Evolutionary conservation across 2,888 invertebrate genomes (phyloP).

Genomic region (Sturmia bella): DNA sequence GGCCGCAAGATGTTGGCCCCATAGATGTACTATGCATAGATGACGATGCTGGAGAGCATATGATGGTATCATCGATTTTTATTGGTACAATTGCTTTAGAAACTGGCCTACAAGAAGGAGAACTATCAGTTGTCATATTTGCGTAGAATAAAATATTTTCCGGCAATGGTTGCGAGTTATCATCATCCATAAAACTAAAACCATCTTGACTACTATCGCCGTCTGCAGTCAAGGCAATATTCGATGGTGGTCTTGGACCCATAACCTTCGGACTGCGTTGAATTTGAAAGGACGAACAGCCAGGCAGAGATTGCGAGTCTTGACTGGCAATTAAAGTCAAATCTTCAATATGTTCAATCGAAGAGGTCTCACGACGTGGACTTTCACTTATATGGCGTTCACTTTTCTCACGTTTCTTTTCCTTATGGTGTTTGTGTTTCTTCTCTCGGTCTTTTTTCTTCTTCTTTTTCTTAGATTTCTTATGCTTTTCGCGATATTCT

Average conservation of each 20-base stretch:
- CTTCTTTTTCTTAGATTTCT: slow-evolving; percentile 90
- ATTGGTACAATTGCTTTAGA: slow-evolving; percentile 80
- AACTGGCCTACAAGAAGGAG: slow-evolving; percentile 80
- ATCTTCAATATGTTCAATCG: slow-evolving; percentile 63
- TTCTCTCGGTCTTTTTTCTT: slow-evolving; percentile 89
- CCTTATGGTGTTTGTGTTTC: slow-evolving; percentile 87
- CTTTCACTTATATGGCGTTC: slow-evolving; percentile 71
- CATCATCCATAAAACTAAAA: slow-evolving; percentile 84
- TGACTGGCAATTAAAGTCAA: slow-evolving; percentile 60
- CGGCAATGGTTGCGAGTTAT: slow-evolving; percentile 80
- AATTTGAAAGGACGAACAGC: slow-evolving; percentile 58
- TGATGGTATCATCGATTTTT: slow-evolving; percentile 76
- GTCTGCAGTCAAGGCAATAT: slow-evolving; percentile 76
- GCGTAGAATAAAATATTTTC: slow-evolving; percentile 80
- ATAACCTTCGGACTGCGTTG: slow-evolving; percentile 72
- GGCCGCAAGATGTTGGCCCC: slow-evolving; percentile 55
- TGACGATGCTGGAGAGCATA: slow-evolving; percentile 73
- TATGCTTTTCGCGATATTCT: slow-evolving; percentile 83
- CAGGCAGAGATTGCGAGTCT: slow-evolving; percentile 50
- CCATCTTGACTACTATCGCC: slow-evolving; percentile 84
- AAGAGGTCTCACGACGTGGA: slow-evolving; percentile 69
- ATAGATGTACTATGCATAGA: slow-evolving; percentile 73
- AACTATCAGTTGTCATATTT: slow-evolving; percentile 80
- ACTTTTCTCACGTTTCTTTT: slow-evolving; percentile 84
- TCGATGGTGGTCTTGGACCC: slow-evolving; percentile 63